phyloP scores from a whole-genome alignment of 2,113 vertebrate species.

The Nanorana parkeri region DNA sequence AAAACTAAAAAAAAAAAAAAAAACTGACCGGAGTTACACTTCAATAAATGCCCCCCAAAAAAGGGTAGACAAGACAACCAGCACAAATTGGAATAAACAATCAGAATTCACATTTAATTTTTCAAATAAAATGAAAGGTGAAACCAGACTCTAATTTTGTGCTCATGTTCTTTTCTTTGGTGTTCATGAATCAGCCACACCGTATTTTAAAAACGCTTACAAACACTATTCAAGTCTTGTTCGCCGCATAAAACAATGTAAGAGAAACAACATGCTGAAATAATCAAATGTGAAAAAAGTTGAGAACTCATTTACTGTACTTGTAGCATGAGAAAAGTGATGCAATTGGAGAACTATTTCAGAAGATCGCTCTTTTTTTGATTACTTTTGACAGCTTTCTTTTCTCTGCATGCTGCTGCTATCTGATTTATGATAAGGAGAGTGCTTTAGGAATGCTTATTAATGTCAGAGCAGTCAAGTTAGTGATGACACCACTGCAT shows the following conservation, averaged over 20 bases:
- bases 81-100: too few relatives aligned
- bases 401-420: constrained; percentile 5
- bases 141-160: too few relatives aligned
- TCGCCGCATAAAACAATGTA: not conserved
- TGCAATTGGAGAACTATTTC: not conserved
- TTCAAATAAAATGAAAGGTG: too few relatives aligned
- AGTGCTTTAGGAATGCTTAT: constrained; percentile 16
- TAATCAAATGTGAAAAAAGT: not conserved
- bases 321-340: not conserved
- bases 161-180: too few relatives aligned
- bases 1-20: not conserved
- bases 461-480: constrained; percentile 29
- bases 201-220: too few relatives aligned
- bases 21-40: not conserved
- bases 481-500: constrained; percentile 31
- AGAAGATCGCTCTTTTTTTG: constrained; percentile 20
- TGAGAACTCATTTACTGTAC: not conserved
- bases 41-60: too few relatives aligned
- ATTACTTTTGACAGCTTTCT: constrained; percentile 29
- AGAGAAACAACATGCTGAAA: not conserved
- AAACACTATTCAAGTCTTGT: not conserved
- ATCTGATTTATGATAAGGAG: constrained; percentile 39
- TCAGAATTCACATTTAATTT: too few relatives aligned
- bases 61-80: too few relatives aligned
- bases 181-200: too few relatives aligned